phyloP scores from a whole-genome alignment of 2,888 invertebrate species.

The Rhamphomyia laevipes region DNA sequence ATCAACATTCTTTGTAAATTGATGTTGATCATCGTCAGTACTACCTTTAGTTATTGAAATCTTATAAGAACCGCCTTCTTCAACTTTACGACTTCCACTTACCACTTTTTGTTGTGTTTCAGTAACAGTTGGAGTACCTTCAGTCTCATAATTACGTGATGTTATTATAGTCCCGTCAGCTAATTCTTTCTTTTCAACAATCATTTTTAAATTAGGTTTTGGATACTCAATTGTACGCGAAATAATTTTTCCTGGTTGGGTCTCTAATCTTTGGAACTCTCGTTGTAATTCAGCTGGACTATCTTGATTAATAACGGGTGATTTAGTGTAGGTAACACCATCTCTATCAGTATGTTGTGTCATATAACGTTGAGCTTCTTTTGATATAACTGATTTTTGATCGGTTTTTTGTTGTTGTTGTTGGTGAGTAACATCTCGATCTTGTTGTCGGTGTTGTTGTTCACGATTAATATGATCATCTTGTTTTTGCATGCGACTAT shows the following conservation, averaged over 20 bases:
- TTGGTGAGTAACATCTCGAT: background rate
- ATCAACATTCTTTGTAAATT: slow-evolving; percentile 11
- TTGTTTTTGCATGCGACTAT: background rate
- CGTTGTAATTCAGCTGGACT: slow-evolving; percentile 30
- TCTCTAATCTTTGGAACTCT: slow-evolving; percentile 30
- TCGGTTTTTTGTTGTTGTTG: slow-evolving; percentile 1
- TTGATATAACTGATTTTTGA: slow-evolving; percentile 15
- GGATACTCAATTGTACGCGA: slow-evolving; percentile 49
- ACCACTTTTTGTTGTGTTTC: slow-evolving; percentile 14
- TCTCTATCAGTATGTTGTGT: background rate
- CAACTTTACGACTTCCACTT: background rate
- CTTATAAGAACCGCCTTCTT: background rate
- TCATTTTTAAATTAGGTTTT: slow-evolving; percentile 53
- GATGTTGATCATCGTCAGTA: slow-evolving; percentile 6
- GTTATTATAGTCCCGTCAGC: slow-evolving; percentile 56
- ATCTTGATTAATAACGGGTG: background rate
- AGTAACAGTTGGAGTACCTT: slow-evolving; percentile 22
- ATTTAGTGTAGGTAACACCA: background rate
- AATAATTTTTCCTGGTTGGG: slow-evolving; percentile 41
- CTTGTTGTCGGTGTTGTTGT: background rate
- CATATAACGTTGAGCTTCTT: slow-evolving; percentile 20
- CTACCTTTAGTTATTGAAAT: background rate
- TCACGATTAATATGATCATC: background rate
- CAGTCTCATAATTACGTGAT: slow-evolving; percentile 55
- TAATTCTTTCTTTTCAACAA: slow-evolving; percentile 52